Evolutionary conservation across 92 coral and sea anemone genomes (phyloP).

Genomic region (Actinostola sp.): DNA sequence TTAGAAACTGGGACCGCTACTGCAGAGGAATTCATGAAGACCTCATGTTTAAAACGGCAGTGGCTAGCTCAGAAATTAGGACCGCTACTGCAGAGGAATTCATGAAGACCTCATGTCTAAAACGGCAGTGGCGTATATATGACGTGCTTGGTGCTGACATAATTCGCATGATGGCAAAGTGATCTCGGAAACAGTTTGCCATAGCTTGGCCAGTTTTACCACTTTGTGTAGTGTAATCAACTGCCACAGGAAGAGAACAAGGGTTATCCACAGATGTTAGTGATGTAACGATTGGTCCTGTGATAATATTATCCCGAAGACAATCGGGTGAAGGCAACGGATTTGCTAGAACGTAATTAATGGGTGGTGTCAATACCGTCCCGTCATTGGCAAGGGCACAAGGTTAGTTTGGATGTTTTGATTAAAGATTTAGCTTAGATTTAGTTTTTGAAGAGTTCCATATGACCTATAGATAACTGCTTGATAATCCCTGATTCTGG

Average conservation of each 20-base stretch:
- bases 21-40: too few species aligned
- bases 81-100: too few species aligned
- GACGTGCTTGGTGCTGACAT: constrained; percentile 7
- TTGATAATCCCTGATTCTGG: constrained; percentile 46
- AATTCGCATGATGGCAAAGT: constrained; percentile 13
- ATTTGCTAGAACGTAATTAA: constrained; percentile 23
- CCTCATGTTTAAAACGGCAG: too few species aligned
- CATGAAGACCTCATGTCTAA: too few species aligned
- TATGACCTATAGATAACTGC: constrained; percentile 38
- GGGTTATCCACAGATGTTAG: constrained; percentile 54
- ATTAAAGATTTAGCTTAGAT: constrained; percentile 38
- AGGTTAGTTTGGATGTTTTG: constrained; percentile 25
- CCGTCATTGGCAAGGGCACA: constrained; percentile 37
- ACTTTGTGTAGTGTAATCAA: constrained; percentile 38
- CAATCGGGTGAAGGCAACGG: constrained; percentile 37
- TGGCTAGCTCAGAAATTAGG: too few species aligned
- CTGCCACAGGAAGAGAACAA: constrained; percentile 49
- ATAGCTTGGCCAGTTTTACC: constrained; percentile 47
- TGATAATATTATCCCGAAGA: constrained; percentile 32
- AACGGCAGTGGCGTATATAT: too few species aligned
- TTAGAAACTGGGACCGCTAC: too few species aligned
- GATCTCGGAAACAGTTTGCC: constrained; percentile 13
- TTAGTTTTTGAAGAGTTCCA: constrained; percentile 49
- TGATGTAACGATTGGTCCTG: constrained; percentile 48
- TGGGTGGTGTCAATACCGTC: constrained; percentile 35